These are phyloP conservation scores for Ploceus nigricollis DNA, from an alignment of 2,113 vertebrate genomes.

Conservation along the genomic window DNA sequence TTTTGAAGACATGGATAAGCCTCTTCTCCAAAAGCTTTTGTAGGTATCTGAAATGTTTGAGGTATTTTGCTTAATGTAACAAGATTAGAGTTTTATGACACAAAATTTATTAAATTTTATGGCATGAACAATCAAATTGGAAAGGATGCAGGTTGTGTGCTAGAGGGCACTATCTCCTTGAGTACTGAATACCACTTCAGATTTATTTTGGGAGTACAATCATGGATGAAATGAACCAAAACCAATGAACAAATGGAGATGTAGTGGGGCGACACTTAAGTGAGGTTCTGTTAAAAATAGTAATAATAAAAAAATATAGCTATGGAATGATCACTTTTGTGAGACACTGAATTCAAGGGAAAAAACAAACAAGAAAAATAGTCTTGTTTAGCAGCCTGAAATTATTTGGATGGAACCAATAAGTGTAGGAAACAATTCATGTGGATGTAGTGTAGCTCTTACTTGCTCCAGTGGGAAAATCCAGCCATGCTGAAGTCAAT, in stretches of 20 bases:
- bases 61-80: conserved; percentile 56
- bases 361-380: not conserved
- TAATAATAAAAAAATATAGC: not conserved
- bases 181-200: not conserved
- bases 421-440: not conserved
- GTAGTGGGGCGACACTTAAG: not conserved
- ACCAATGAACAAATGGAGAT: not conserved
- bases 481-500: not conserved
- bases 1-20: conserved; percentile 61
- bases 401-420: not conserved
- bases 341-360: not conserved
- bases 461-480: not conserved
- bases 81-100: conserved; percentile 54
- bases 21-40: conserved; percentile 41
- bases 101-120: conserved; percentile 37
- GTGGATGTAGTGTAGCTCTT: not conserved
- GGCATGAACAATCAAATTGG: not conserved
- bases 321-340: not conserved
- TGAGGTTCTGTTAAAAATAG: not conserved
- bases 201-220: not conserved
- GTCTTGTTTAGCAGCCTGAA: not conserved
- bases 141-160: conserved; percentile 3
- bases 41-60: conserved; percentile 50
- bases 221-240: not conserved
- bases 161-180: conserved; percentile 53